These are phyloP conservation scores for Galerucella calmariensis DNA, from an alignment of 2,888 invertebrate species.

Conservation along the genomic window DNA sequence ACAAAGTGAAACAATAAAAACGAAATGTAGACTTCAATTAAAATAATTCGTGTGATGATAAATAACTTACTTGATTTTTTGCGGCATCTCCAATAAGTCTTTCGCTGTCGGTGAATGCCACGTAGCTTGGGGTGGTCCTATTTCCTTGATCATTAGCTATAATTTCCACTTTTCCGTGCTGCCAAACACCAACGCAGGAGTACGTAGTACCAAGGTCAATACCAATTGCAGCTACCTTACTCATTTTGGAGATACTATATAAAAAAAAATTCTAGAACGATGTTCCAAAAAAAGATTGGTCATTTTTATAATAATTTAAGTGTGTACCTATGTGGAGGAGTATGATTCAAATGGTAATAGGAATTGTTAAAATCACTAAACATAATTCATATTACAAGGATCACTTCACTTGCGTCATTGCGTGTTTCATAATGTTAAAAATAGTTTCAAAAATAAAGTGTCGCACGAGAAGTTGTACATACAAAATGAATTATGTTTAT, in stretches of 20 bases:
- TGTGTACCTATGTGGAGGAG: too few species aligned
- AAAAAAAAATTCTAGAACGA: neutral
- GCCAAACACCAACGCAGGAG: constrained; percentile 85
- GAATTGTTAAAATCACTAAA: too few species aligned
- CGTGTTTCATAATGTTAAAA: too few species aligned
- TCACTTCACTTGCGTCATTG: too few species aligned
- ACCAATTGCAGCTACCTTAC: constrained; percentile 52
- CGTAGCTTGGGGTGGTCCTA: constrained; percentile 87
- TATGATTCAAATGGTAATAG: too few species aligned
- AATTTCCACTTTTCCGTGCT: constrained; percentile 85
- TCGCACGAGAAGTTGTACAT: too few species aligned
- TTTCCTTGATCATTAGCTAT: constrained; percentile 92
- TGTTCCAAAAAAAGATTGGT: too few species aligned
- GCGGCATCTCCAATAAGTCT: constrained; percentile 88
- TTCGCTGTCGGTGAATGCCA: constrained; percentile 87
- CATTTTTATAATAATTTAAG: too few species aligned
- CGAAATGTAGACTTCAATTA: neutral
- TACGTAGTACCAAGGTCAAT: constrained; percentile 87
- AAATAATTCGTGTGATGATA: neutral
- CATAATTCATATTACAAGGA: too few species aligned
- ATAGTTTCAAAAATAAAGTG: too few species aligned
- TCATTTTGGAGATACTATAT: constrained; percentile 46
- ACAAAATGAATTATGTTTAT: too few species aligned
- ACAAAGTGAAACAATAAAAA: neutral
- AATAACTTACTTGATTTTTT: constrained; percentile 73